Evolutionary conservation across 2,888 invertebrate species (phyloP).

Genomic region (Limnephilus lunatus): DNA sequence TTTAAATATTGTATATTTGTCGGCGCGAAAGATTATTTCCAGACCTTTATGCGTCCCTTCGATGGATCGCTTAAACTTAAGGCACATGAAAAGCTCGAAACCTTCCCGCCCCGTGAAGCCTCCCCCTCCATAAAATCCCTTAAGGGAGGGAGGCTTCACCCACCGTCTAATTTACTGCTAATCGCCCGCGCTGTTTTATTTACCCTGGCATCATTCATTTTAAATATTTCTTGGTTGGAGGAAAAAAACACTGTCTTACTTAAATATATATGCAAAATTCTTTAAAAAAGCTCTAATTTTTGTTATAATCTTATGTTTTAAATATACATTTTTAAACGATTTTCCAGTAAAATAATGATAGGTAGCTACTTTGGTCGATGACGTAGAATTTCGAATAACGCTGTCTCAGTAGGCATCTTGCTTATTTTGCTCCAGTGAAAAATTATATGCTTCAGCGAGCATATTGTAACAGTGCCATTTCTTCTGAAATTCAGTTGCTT

Average conservation of each 20-base stretch:
- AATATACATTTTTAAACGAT: background rate
- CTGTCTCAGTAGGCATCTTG: background rate
- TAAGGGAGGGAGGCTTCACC: slow-evolving; percentile 68
- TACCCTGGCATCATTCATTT: slow-evolving; percentile 55
- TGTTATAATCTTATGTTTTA: background rate
- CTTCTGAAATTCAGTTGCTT: slow-evolving; percentile 35
- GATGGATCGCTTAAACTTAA: slow-evolving; percentile 48
- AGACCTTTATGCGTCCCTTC: slow-evolving; percentile 44
- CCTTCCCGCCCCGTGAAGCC: slow-evolving; percentile 32
- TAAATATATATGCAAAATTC: background rate
- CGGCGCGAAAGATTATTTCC: slow-evolving; percentile 49
- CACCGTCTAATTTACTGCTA: slow-evolving; percentile 63
- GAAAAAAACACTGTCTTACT: background rate
- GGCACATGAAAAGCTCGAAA: slow-evolving; percentile 37
- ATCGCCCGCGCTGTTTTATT: slow-evolving; percentile 60
- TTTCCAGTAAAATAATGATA: background rate
- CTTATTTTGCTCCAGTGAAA: slow-evolving; percentile 39
- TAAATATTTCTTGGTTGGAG: slow-evolving; percentile 48
- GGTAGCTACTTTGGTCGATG: background rate
- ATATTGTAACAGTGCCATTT: slow-evolving; percentile 47
- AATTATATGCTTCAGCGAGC: slow-evolving; percentile 47
- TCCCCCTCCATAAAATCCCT: slow-evolving; percentile 64
- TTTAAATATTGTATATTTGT: background rate
- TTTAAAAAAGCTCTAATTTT: background rate
- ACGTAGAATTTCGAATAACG: background rate